Evolutionary conservation across 2,113 vertebrate species (phyloP).

Genomic region (Sardina pilchardus): DNA sequence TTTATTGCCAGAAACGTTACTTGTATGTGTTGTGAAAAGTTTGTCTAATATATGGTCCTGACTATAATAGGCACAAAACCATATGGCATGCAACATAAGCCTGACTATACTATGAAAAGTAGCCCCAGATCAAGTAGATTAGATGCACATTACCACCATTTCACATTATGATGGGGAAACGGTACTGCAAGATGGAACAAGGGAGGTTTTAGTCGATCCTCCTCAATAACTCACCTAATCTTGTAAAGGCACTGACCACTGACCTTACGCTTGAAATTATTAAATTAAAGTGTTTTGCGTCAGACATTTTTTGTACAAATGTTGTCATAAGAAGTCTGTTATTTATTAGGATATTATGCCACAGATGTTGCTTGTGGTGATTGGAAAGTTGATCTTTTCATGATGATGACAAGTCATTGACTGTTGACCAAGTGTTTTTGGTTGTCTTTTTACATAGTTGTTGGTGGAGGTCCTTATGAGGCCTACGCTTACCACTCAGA

Average conservation of each 20-base stretch:
- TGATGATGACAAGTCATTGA: neutral
- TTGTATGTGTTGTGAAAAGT: neutral
- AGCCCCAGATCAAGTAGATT: no score
- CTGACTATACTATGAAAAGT: no score
- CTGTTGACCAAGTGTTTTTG: neutral
- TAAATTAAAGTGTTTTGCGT: neutral
- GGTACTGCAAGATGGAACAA: no score
- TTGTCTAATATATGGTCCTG: neutral
- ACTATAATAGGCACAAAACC: neutral
- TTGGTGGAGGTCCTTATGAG: constrained; percentile 98
- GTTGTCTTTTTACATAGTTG: constrained; percentile 72
- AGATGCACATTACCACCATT: no score
- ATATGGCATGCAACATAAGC: neutral
- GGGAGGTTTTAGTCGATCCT: no score
- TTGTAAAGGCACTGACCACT: neutral
- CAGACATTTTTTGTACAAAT: neutral
- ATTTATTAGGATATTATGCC: neutral
- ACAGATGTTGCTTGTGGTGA: neutral
- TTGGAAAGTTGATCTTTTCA: neutral
- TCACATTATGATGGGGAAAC: no score
- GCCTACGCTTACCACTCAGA: constrained; percentile 92
- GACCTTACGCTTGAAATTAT: neutral
- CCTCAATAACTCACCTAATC: no score
- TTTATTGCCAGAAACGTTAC: neutral
- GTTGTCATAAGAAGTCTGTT: no score